phyloP scores from a whole-genome alignment of 2,888 invertebrate species.

The Phyto melanocephala region DNA sequence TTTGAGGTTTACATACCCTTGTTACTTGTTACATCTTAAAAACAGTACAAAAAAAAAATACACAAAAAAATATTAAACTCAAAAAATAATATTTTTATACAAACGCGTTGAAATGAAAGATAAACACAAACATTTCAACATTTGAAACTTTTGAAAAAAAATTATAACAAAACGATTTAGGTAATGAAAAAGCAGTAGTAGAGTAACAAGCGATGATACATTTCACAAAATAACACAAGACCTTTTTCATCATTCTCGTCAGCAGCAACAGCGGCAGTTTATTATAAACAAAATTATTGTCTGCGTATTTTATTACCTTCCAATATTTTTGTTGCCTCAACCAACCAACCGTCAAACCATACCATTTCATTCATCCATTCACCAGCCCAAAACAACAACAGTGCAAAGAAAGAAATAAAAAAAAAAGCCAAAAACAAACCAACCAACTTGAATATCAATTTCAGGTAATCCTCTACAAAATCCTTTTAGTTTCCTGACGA shows the following conservation, averaged over 20 bases:
- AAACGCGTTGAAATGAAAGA: slow-evolving; percentile 67
- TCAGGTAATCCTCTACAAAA: slow-evolving; percentile 64
- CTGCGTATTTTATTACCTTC: slow-evolving; percentile 27
- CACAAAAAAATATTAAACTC: slow-evolving; percentile 33
- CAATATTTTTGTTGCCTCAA: slow-evolving; percentile 35
- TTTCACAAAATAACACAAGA: slow-evolving; percentile 56
- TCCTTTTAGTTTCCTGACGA: slow-evolving; percentile 62
- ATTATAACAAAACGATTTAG: slow-evolving; percentile 31
- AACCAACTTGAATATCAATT: slow-evolving; percentile 61
- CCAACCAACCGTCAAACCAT: neutral
- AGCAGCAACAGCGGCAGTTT: slow-evolving; percentile 18
- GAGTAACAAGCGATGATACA: slow-evolving; percentile 27
- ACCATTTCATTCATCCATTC: neutral
- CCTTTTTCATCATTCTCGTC: slow-evolving; percentile 40
- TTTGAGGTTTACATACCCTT: neutral
- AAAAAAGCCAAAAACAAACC: slow-evolving; percentile 12
- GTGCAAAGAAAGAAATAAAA: slow-evolving; percentile 2
- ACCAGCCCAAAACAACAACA: slow-evolving; percentile 30
- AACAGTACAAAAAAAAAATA: slow-evolving; percentile 24
- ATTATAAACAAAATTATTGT: slow-evolving; percentile 27
- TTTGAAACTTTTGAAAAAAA: slow-evolving; percentile 8
- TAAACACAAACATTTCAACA: slow-evolving; percentile 61
- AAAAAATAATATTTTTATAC: slow-evolving; percentile 62
- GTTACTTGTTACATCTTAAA: neutral
- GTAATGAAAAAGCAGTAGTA: neutral